These are phyloP conservation scores for Ceraclea dissimilis DNA, from an alignment of 2,888 invertebrate genomes.

Conservation along the genomic window DNA sequence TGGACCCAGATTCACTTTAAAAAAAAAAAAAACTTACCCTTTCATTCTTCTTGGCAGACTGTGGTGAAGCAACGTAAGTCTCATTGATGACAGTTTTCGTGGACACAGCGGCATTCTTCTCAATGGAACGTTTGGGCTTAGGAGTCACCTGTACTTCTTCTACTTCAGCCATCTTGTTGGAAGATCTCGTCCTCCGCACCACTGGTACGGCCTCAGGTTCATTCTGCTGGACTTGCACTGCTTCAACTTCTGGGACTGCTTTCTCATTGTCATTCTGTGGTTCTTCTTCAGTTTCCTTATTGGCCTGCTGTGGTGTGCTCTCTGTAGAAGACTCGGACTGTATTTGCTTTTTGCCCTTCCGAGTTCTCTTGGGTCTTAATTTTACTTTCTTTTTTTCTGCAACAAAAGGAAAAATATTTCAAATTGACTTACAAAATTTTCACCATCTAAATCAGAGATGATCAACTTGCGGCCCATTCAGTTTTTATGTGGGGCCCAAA, in stretches of 20 bases:
- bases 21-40: neutral
- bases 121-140: neutral
- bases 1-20: too few species aligned
- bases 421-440: neutral
- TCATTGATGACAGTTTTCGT: neutral
- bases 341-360: constrained; percentile 7
- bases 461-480: too few species aligned
- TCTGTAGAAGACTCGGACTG: neutral
- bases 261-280: neutral
- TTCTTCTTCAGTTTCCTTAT: neutral
- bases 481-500: too few species aligned
- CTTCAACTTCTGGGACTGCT: neutral
- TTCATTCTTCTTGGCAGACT: neutral
- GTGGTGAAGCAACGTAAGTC: neutral
- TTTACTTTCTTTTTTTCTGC: constrained; percentile 15
- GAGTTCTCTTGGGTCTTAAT: constrained; percentile 15
- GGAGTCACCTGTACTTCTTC: neutral
- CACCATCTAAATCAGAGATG: too few species aligned
- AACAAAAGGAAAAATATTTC: neutral
- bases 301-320: neutral
- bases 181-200: neutral
- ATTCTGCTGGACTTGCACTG: neutral
- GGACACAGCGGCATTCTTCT: neutral
- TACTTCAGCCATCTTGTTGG: neutral
- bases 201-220: neutral